Evolutionary conservation across 2,797 vertebrate species (phyloP), one percentile per base, ranked within the genome.

Genomic region (Helicolenus hilgendorfi): DNA sequence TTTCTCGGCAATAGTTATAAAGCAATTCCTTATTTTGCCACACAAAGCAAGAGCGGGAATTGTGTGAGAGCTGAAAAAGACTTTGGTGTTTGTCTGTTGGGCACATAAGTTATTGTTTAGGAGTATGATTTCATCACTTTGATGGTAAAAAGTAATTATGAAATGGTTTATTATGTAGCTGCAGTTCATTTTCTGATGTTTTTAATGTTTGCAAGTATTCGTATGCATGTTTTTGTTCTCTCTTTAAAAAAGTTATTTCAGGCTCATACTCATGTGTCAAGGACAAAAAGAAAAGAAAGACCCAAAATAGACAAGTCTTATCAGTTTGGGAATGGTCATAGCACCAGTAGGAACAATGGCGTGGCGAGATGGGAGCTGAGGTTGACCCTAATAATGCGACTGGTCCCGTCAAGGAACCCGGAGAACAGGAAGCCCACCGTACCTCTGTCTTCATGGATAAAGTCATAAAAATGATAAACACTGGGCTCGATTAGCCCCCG

Each of bases 401-500:
- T 27, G 91, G 86, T 93, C 92, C 84, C 83, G 91, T 95, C 95
- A 94, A 92, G 93, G 89, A 95, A 92, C 90, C 88, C 69, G 84
- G 74, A 92, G 94, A 91, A 95, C 96, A 97, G 97, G 97, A 98
- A 97, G 94, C 77, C 72, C 75, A 72, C 86, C 79, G 72, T 95
- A 94, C 91, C 93, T 96, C 97, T 97, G 96, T 95, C 96, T 96
- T 96, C 92, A 89, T 94, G 96, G 96, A 97, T 97, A 97, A 97
- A 97, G 97, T 97, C 96, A 97, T 97, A 97, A 97, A 97, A 97
- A 97, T 97, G 96, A 97, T 97, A 96, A 97, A 97, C 95, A 95
- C 53, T 27, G 83, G 82, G 81, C 90, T 95, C 94, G 94, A 96
- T 97, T 96, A 97, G 96, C 88, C 91, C 83, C 75, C 27, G 73